These are phyloP conservation scores for Colletes collaris DNA, from an alignment of 2,888 invertebrate genomes.

Conservation along the genomic window DNA sequence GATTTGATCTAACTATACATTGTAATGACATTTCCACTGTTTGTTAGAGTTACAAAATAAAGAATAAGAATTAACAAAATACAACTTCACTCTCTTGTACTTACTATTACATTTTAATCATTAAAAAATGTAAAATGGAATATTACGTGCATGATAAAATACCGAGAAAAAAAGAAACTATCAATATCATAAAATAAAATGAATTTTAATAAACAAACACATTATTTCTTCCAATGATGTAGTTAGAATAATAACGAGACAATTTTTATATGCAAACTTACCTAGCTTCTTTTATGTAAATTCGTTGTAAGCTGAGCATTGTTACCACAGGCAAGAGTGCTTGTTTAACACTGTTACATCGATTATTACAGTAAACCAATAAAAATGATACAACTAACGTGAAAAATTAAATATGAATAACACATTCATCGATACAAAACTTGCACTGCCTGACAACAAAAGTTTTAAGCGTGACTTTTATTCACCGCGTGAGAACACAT, in stretches of 20 bases:
- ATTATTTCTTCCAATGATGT: too few relatives aligned
- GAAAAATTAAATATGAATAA: not conserved
- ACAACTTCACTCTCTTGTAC: not conserved
- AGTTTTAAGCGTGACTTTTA: constrained; percentile 1
- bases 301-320: not conserved
- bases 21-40: not conserved
- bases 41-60: constrained; percentile 21
- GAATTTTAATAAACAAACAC: too few relatives aligned
- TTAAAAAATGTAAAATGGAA: not conserved
- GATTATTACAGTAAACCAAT: not conserved
- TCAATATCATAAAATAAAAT: not conserved
- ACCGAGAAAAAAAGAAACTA: not conserved
- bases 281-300: not conserved
- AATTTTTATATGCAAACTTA: constrained; percentile 8
- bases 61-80: constrained; percentile 5
- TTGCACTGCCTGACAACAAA: not conserved
- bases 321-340: not conserved
- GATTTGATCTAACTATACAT: not conserved
- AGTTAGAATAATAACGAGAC: too few relatives aligned
- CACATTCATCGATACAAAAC: not conserved
- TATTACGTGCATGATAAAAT: not conserved
- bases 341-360: not conserved
- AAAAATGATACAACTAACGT: not conserved
- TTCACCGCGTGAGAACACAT: not conserved
- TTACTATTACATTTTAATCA: not conserved